Evolutionary conservation across 2,797 vertebrate genomes (phyloP), one percentile per base, ranked within the genome.

Genomic region (Melopsittacus undulatus): DNA sequence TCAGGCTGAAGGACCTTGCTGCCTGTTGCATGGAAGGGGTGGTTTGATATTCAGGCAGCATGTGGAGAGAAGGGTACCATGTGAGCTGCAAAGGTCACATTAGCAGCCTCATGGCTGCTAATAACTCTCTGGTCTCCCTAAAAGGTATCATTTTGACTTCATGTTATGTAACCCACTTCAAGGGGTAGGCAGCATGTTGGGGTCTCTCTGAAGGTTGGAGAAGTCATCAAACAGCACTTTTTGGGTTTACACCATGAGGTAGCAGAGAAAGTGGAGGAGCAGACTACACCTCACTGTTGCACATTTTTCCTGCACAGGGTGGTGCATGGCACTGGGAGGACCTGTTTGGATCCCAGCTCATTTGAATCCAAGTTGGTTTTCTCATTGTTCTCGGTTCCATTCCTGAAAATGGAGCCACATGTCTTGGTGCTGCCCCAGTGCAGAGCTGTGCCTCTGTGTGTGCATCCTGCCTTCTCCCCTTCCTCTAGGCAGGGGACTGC

Each of bases 281-380:
- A 86, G 6, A 27, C 42, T 36, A 42, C 34, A 34, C 4, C 11
- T 19, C 27, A 30, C 7, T 51, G 36, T 21, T 38, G 40, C 42
- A 19, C 20, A 5, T 7, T 24, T 77, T 27, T 67, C 11, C 32
- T 36, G 38, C 30, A n/a, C 38, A 32, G n/a, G 45, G 56, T 11
- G 13, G 4, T 24, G 42, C 0, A 0, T 68, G 51, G 24, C 36
- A 38, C 6, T 0, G 2, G 10, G n/a, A 61, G 5, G 10, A 49
- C 6, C 4, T 8, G 2, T 38, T 27, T 80, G n/a, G 5, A 13
- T 14, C 13, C 23, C n/a, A 92, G 46, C 5, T 10, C 22, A 21
- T 27, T 13, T 10, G 36, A 48, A 93, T 75, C 48, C 66, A 40
- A 27, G 23, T 27, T 68, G 48, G 0, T 82, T 90, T 90, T 54